phyloP scores from a whole-genome alignment of 2,113 vertebrate genomes.

The Nycticebus coucang region DNA sequence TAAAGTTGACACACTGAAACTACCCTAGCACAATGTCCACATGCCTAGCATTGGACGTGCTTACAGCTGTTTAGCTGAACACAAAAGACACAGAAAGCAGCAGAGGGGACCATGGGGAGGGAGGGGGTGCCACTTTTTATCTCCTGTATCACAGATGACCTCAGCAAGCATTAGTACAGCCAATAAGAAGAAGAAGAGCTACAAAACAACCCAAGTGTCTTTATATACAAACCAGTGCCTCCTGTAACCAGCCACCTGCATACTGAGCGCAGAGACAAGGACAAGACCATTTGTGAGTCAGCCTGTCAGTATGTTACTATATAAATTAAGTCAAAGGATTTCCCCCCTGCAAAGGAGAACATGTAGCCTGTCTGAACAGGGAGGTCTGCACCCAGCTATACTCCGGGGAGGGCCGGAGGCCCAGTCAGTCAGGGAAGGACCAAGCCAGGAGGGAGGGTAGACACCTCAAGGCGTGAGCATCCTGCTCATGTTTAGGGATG shows the following conservation, averaged over 20 bases:
- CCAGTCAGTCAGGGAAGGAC: not conserved
- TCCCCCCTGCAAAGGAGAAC: conserved; percentile 70
- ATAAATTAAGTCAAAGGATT: conserved; percentile 85
- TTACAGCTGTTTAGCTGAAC: conserved; percentile 90
- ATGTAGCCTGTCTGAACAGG: conserved; percentile 75
- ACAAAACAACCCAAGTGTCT: conserved; percentile 91
- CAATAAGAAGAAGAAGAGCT: conserved; percentile 88
- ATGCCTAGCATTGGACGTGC: conserved; percentile 91
- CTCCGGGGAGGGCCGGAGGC: not conserved
- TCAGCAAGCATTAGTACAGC: conserved; percentile 93
- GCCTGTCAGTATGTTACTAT: conserved; percentile 87
- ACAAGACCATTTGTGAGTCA: conserved; percentile 80
- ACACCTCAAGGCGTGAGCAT: not conserved
- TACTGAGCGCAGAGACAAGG: conserved; percentile 66
- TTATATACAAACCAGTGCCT: conserved; percentile 97
- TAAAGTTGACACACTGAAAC: conserved; percentile 95
- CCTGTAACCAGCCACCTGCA: conserved; percentile 84
- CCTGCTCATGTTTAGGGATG: not conserved
- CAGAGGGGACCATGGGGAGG: conserved; percentile 85
- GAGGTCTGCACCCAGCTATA: conserved; percentile 24
- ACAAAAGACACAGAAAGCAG: conserved; percentile 90
- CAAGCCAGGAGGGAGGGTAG: not conserved
- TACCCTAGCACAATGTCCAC: conserved; percentile 96
- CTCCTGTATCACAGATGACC: conserved; percentile 87
- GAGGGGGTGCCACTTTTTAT: conserved; percentile 79